Evolutionary conservation across 2,888 invertebrate species (phyloP).

Genomic region (Luffia ferchaultella): DNA sequence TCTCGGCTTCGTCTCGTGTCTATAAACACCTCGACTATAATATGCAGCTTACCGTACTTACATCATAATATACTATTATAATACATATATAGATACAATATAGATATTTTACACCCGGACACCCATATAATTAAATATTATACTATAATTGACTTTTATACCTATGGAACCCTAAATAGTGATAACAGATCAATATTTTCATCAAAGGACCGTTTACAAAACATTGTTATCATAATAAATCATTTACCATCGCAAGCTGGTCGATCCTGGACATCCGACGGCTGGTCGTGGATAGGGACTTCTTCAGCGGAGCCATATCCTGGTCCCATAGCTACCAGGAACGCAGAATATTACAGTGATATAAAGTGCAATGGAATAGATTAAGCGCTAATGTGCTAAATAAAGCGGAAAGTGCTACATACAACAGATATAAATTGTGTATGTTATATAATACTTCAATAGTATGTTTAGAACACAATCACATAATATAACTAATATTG

Average conservation of each 20-base stretch:
- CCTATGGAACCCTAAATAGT: no score
- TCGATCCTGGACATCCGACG: slow-evolving; percentile 85
- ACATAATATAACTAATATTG: not conserved
- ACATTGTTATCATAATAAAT: no score
- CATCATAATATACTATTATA: no score
- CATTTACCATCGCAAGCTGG: slow-evolving; percentile 81
- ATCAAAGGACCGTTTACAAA: no score
- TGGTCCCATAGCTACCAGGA: slow-evolving; percentile 82
- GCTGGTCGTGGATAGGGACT: slow-evolving; percentile 78
- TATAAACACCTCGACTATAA: no score
- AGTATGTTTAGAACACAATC: not conserved
- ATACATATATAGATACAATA: no score
- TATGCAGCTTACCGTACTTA: no score
- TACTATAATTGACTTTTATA: no score
- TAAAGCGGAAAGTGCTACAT: slow-evolving; percentile 24
- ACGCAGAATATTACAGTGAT: slow-evolving; percentile 26
- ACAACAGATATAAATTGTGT: slow-evolving; percentile 21
- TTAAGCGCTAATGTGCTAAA: not conserved
- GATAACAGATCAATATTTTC: no score
- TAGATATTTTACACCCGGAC: no score
- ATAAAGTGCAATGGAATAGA: slow-evolving; percentile 16
- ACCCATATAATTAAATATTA: no score
- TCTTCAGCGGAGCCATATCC: slow-evolving; percentile 86
- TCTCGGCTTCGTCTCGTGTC: no score
- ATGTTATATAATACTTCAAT: slow-evolving; percentile 18